Percentiles rank a stretch among this genome's conserved stretches.
Conservation (phyloP, 1,140 invertebrate genomes). For the Hormaphis cornu region DNA sequence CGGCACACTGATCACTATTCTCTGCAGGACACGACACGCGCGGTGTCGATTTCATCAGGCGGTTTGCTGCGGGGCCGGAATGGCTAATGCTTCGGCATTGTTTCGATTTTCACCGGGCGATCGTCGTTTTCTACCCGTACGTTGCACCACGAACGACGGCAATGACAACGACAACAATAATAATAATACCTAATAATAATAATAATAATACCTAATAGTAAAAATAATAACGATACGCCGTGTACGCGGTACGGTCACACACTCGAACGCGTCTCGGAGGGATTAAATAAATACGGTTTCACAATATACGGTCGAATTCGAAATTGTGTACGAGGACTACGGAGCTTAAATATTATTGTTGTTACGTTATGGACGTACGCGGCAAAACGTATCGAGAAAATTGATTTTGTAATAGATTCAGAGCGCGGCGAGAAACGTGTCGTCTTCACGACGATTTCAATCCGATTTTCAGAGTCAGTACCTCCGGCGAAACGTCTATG, state of each 20-base stretch:
- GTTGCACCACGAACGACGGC: conserved; percentile 2
- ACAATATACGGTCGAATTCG: not conserved
- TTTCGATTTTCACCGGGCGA: conserved; percentile 12
- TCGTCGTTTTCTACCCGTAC: not conserved
- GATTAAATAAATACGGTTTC: not conserved
- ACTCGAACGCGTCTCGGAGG: not conserved
- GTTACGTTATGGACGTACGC: no score
- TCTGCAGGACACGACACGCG: not conserved
- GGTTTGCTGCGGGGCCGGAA: conserved; percentile 8
- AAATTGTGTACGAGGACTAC: no score
- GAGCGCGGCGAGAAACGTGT: no score
- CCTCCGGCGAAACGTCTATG: no score
- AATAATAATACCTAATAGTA: no score
- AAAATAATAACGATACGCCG: no score
- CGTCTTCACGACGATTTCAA: no score
- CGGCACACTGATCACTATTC: not conserved
- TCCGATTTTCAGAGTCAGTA: no score
- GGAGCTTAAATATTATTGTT: no score
- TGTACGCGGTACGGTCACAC: not conserved
- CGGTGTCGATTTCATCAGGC: conserved; percentile 7
- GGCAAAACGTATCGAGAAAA: not conserved
- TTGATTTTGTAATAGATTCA: not conserved
- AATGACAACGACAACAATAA: conserved; percentile 11
- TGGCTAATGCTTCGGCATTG: conserved; percentile 21
- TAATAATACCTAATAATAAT: no score